A percentile compares a stretch with the other conserved stretches of the same genome.
phyloP scores from a whole-genome alignment of 2,888 invertebrate genomes.

The Pammene fasciana region DNA sequence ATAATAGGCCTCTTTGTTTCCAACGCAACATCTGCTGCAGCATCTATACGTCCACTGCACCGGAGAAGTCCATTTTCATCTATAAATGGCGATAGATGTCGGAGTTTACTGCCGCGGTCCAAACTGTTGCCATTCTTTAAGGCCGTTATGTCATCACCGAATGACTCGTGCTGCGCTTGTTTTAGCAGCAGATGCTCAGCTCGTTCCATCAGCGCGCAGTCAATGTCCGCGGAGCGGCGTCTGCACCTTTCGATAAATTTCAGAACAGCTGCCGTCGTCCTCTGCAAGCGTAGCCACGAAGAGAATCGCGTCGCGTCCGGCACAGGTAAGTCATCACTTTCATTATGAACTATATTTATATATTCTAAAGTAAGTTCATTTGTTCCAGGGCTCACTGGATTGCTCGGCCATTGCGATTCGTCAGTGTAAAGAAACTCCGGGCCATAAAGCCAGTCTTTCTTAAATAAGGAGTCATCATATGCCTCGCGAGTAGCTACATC shows the following conservation, averaged over 20 bases:
- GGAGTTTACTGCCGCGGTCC: too few relatives aligned
- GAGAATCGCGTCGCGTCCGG: background rate
- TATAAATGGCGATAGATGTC: too few relatives aligned
- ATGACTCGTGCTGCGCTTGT: slow-evolving; percentile 9
- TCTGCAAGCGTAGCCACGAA: background rate
- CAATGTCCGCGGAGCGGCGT: background rate
- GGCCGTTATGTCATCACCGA: background rate
- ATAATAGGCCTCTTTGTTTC: slow-evolving; percentile 1
- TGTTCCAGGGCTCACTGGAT: too few relatives aligned
- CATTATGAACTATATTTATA: background rate
- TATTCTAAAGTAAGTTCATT: background rate
- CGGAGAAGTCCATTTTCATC: too few relatives aligned
- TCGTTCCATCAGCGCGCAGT: slow-evolving; percentile 1
- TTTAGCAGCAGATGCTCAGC: background rate
- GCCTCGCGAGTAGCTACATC: slow-evolving; percentile 12
- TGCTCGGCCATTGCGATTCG: slow-evolving; percentile 1
- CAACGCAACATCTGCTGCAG: background rate
- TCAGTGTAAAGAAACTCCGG: background rate
- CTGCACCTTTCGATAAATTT: background rate
- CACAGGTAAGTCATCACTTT: background rate
- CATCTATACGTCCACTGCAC: background rate
- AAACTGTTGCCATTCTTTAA: too few relatives aligned
- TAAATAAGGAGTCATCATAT: background rate
- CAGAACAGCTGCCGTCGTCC: too few relatives aligned
- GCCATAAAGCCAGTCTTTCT: background rate